Conservation (phyloP, 2,888 invertebrate genomes). For the Coecobrya sp. region DNA sequence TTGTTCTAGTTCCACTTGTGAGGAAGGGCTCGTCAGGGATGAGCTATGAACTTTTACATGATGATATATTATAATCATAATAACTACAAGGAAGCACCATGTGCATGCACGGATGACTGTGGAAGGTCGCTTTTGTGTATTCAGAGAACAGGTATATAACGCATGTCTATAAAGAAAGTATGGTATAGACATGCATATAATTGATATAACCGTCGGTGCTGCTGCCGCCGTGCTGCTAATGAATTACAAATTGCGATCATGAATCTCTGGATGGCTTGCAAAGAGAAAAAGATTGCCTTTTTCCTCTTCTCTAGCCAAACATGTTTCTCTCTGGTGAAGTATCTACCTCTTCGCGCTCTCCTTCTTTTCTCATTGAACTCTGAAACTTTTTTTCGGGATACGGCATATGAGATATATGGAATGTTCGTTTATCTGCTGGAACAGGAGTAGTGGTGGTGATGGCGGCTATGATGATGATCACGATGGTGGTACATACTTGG, state of each 20-base stretch:
- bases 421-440: not conserved
- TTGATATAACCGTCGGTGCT: constrained; percentile 1
- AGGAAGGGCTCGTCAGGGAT: constrained; percentile 70
- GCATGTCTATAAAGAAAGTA: not conserved
- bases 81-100: constrained; percentile 14
- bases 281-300: constrained; percentile 73
- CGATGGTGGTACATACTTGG: not conserved
- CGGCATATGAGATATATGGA: not conserved
- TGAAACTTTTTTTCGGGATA: constrained; percentile 16
- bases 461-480: not conserved
- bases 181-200: not conserved
- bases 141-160: not conserved
- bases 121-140: constrained; percentile 25
- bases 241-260: constrained; percentile 82
- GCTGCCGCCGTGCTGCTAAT: constrained; percentile 67
- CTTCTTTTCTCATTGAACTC: constrained; percentile 33
- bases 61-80: constrained; percentile 12
- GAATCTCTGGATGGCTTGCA: constrained; percentile 69
- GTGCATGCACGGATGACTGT: constrained; percentile 12
- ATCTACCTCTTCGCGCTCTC: constrained; percentile 18
- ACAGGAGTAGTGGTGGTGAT: not conserved
- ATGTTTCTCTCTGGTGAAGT: constrained; percentile 35
- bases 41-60: constrained; percentile 72
- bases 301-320: constrained; percentile 46
- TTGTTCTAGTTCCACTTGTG: constrained; percentile 64